Evolutionary conservation across 2,888 invertebrate species (phyloP), one percentile per base, ranked within the genome.

Genomic region (Bugula neritina): DNA sequence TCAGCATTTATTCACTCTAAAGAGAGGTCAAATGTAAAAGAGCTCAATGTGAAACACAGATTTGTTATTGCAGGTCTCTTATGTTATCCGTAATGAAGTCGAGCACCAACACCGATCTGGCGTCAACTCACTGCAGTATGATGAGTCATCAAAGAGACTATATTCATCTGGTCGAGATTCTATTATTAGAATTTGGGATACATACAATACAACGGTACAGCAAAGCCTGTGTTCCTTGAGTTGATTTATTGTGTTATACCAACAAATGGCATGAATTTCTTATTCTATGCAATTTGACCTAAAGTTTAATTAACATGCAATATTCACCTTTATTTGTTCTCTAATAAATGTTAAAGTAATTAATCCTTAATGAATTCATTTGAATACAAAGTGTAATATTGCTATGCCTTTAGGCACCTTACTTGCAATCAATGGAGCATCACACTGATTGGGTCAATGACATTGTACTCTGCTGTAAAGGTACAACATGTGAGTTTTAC

Each of bases 381-480:
- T n/a, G n/a, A n/a, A n/a, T n/a, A n/a, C n/a, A n/a, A n/a, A n/a
- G n/a, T n/a, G n/a, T n/a, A n/a, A n/a, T n/a, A n/a, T n/a, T n/a
- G n/a, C n/a, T n/a, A n/a, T n/a, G n/a, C n/a, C n/a, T n/a, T n/a
- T n/a, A n/a, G n/a, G n/a, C n/a, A n/a, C n/a, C n/a, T n/a, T n/a
- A n/a, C n/a, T n/a, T n/a, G 74, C 93, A 94, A 82, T 94, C 96
- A 35, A 94, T 99, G 95, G 98, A 99, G 84, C 98, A 99, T 85
- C 99, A 99, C 84, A 98, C 97, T 1, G 99, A 99, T 85, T 99
- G 99, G 99, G 97, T 99, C 70, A 99, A 99, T 85, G 99, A 99
- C 86, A 94, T 99, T 82, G 92, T 98, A 54, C 87, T 99, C 35
- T 99, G 98, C 84, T 97, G 97, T 85, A 92, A 92, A 76, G 98